Percentiles rank a stretch among this genome's conserved stretches.
Conservation (phyloP, 2,113 vertebrate species). For the Ophiodon elongatus region DNA sequence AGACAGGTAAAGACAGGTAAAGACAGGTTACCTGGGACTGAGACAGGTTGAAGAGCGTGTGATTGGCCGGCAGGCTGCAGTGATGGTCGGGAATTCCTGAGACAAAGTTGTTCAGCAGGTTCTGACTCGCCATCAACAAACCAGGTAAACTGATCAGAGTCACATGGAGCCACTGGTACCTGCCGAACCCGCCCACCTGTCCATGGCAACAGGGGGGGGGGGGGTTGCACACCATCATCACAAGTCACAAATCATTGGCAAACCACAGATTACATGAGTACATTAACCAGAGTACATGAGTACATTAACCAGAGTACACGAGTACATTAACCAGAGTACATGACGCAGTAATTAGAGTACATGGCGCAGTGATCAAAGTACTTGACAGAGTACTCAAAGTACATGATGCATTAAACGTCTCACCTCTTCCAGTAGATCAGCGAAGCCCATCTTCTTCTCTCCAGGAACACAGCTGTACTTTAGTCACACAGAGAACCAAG, state of each 20-base stretch:
- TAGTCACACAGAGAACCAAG: not conserved
- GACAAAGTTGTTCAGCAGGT: conserved; percentile 87
- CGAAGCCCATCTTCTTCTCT: conserved; percentile 76
- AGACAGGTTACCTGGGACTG: not conserved
- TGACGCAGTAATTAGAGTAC: not conserved
- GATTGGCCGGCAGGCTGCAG: conserved; percentile 75
- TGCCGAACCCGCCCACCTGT: conserved; percentile 82
- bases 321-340: not conserved
- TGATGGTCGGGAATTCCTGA: conserved; percentile 84
- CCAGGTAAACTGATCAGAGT: conserved; percentile 82
- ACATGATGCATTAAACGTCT: not conserved
- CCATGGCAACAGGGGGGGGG: not conserved
- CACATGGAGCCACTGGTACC: conserved; percentile 87
- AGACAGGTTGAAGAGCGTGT: conserved; percentile 66
- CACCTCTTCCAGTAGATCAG: conserved; percentile 80
- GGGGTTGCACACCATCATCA: not conserved
- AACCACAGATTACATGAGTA: not conserved
- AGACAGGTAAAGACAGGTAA: not conserved
- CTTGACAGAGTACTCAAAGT: not conserved
- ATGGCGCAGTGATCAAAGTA: not conserved
- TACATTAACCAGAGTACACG: not conserved
- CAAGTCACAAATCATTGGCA: too few species aligned
- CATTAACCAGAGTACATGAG: not conserved
- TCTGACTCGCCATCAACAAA: conserved; percentile 88
- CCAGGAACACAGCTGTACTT: not conserved